Percentiles rank a stretch among this genome's conserved stretches.
These are phyloP conservation scores for Delphinus delphis DNA, from an alignment of 2,113 vertebrate species.

Conservation along the genomic window DNA sequence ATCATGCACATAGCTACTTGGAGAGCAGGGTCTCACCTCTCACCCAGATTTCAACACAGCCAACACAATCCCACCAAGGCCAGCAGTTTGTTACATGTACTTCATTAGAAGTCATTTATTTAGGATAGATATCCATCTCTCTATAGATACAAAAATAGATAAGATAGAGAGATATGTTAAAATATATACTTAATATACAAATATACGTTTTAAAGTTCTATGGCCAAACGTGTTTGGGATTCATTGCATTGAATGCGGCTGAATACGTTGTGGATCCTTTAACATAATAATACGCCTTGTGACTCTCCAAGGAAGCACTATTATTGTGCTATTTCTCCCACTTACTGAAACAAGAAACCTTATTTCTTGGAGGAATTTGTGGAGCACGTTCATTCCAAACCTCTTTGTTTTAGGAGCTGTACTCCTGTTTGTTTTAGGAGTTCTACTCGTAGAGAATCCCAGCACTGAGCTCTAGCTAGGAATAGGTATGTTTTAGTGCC, in stretches of 20 bases:
- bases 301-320: background rate
- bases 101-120: background rate
- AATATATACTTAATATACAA: background rate
- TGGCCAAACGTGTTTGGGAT: background rate
- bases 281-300: background rate
- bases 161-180: background rate
- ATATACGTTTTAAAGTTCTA: background rate
- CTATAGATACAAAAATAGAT: background rate
- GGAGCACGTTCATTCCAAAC: too few relatives aligned
- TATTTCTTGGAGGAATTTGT: background rate
- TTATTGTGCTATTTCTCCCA: background rate
- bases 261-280: background rate
- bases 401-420: too few relatives aligned
- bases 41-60: background rate
- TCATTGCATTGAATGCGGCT: background rate
- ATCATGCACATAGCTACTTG: fast-evolving
- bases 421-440: too few relatives aligned
- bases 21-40: background rate
- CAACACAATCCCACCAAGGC: background rate
- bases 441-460: background rate
- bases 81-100: fast-evolving
- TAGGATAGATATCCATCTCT: background rate
- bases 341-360: background rate
- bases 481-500: background rate
- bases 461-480: background rate